A percentile compares a stretch with the other conserved stretches of the same genome.
Evolutionary conservation across 2,113 vertebrate species (phyloP).

Genomic region (Sebastes schlegelii): DNA sequence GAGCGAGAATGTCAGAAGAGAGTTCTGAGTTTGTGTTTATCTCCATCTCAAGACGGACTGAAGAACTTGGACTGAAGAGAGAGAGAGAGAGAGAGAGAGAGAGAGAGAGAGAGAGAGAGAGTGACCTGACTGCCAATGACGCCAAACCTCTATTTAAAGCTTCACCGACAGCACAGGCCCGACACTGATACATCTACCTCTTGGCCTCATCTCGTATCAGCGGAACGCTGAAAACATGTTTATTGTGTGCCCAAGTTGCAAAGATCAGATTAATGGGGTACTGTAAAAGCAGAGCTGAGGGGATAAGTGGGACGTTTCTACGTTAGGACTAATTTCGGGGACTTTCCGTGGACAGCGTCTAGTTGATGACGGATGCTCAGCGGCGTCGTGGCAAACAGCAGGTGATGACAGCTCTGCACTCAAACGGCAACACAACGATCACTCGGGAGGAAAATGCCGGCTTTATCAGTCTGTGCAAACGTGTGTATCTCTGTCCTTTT

Average conservation of each 20-base stretch:
- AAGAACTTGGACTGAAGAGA: conserved; percentile 40
- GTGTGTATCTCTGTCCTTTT: background rate
- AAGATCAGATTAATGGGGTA: background rate
- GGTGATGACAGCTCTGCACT: conserved; percentile 23
- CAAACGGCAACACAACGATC: background rate
- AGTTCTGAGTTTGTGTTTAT: conserved; percentile 55
- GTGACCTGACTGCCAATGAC: conserved; percentile 72
- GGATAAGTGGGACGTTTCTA: background rate
- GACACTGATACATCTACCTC: conserved; percentile 62
- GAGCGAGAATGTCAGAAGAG: conserved; percentile 66
- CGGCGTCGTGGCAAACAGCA: conserved; percentile 16
- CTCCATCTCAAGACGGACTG: conserved; percentile 59
- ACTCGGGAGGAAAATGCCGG: background rate
- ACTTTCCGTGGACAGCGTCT: background rate
- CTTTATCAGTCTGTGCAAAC: background rate
- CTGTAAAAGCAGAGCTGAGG: background rate
- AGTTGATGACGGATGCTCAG: background rate
- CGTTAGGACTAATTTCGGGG: background rate
- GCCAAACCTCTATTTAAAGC: conserved; percentile 61
- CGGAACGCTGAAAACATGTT: conserved; percentile 19
- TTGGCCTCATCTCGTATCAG: conserved; percentile 38
- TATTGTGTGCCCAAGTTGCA: conserved; percentile 12
- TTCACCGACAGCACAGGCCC: conserved; percentile 33
- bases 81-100: conserved; percentile 1
- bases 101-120: conserved; percentile 25